Conservation (phyloP, 2,113 vertebrate genomes). For the Echinops telfairi region DNA sequence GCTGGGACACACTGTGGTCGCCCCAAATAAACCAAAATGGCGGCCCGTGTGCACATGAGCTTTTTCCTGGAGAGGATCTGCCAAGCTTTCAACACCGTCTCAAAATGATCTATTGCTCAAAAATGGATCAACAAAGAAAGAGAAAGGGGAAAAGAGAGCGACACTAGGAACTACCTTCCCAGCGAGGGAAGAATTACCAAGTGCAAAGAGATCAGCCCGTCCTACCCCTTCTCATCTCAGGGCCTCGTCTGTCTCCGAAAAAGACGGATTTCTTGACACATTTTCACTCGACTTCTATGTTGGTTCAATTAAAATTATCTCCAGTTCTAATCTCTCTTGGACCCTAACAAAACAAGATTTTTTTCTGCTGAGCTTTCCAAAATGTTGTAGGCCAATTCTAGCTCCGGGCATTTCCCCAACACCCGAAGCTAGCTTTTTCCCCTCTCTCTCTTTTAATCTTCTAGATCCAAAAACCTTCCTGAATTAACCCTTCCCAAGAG, state of each 20-base stretch:
- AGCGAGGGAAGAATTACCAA: fast-evolving
- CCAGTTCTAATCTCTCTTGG: neutral
- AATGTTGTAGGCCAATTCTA: neutral
- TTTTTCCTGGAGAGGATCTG: constrained; percentile 33
- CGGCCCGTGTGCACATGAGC: neutral
- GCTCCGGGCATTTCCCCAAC: too few species aligned
- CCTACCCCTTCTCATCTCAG: neutral
- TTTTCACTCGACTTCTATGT: neutral
- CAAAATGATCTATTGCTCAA: neutral
- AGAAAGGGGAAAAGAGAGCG: neutral
- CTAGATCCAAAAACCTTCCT: neutral
- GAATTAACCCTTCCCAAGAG: neutral
- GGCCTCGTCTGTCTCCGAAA: neutral
- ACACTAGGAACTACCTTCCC: neutral
- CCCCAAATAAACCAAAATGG: neutral
- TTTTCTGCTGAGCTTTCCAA: constrained; percentile 2
- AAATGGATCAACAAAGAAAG: neutral
- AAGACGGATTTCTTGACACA: neutral
- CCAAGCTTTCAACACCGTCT: neutral
- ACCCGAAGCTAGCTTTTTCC: too few species aligned
- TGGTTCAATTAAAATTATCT: neutral
- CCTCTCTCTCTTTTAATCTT: too few species aligned
- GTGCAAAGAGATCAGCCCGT: neutral
- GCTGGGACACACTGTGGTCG: too few species aligned
- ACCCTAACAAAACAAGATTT: neutral